These are phyloP conservation scores for Strigamia crassipes DNA, from an alignment of 2,888 invertebrate genomes.

Conservation along the genomic window DNA sequence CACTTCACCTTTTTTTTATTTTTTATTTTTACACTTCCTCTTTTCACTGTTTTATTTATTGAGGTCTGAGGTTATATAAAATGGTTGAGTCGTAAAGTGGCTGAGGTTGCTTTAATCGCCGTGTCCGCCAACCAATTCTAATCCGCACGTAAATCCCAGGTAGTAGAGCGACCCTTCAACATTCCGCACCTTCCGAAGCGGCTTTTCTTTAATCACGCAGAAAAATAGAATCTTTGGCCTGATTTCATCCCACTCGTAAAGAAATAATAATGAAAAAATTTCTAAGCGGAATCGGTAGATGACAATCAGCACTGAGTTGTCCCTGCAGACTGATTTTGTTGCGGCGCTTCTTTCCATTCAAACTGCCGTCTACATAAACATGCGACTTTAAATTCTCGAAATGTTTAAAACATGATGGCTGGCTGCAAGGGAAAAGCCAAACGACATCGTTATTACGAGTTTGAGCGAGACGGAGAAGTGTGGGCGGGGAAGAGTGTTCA, in stretches of 20 bases:
- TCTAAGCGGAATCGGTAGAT: background rate
- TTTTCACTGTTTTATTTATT: slow-evolving; percentile 10
- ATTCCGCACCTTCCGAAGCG: too few relatives aligned
- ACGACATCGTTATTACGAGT: slow-evolving; percentile 10
- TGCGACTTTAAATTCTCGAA: slow-evolving; percentile 1
- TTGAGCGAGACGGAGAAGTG: background rate
- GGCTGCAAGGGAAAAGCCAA: slow-evolving; percentile 2
- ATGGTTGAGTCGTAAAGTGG: slow-evolving; percentile 10
- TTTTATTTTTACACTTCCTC: background rate
- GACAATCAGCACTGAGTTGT: slow-evolving; percentile 10
- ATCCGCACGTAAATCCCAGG: background rate
- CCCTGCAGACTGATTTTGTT: background rate
- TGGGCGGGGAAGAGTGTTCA: background rate
- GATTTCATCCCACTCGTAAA: background rate
- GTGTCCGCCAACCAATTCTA: background rate
- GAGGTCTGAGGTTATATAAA: background rate
- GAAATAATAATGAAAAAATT: background rate
- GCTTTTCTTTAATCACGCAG: background rate
- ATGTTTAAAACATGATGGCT: slow-evolving; percentile 10
- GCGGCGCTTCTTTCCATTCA: background rate
- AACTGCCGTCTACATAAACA: slow-evolving; percentile 10
- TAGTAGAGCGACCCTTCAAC: background rate
- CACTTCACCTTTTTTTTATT: too few relatives aligned
- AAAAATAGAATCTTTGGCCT: too few relatives aligned
- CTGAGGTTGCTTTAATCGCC: background rate